Conservation (phyloP, 2,888 invertebrate genomes). For the Stenolophus ochropezus region DNA sequence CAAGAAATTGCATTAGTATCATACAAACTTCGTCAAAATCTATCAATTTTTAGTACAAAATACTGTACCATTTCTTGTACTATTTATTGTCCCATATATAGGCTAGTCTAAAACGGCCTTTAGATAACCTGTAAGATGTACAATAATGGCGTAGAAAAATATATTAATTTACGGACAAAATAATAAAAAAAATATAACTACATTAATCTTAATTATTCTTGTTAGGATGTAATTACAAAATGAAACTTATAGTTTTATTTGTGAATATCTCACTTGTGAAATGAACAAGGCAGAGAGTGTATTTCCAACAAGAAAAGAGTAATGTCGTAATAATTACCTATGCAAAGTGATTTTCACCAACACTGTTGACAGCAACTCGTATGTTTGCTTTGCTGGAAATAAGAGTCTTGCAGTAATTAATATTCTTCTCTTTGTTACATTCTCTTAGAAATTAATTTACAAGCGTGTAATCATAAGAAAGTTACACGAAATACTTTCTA, state of each 20-base stretch:
- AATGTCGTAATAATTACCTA: conserved; percentile 21
- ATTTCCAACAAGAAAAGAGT: not conserved
- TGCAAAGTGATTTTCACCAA: conserved; percentile 15
- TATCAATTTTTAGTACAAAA: too few relatives aligned
- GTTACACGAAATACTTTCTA: conserved; percentile 55
- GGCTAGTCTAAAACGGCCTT: too few relatives aligned
- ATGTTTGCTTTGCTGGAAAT: conserved; percentile 10
- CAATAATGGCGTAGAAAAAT: too few relatives aligned
- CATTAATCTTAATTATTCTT: not conserved
- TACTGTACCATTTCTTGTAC: too few relatives aligned
- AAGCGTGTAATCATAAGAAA: conserved; percentile 52
- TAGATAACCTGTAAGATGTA: too few relatives aligned
- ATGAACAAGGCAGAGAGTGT: not conserved
- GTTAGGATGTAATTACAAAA: not conserved
- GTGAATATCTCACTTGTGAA: not conserved
- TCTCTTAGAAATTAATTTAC: conserved; percentile 56
- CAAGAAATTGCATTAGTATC: too few relatives aligned
- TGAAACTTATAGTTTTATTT: not conserved
- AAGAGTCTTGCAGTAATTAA: conserved; percentile 34
- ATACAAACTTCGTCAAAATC: too few relatives aligned
- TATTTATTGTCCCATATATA: too few relatives aligned
- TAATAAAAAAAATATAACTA: too few relatives aligned
- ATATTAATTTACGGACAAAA: too few relatives aligned
- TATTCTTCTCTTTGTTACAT: conserved; percentile 52
- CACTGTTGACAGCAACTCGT: not conserved